Evolutionary conservation across 1,140 invertebrate genomes (phyloP), one percentile per base, ranked within the genome.

Genomic region (Aphis craccivora): DNA sequence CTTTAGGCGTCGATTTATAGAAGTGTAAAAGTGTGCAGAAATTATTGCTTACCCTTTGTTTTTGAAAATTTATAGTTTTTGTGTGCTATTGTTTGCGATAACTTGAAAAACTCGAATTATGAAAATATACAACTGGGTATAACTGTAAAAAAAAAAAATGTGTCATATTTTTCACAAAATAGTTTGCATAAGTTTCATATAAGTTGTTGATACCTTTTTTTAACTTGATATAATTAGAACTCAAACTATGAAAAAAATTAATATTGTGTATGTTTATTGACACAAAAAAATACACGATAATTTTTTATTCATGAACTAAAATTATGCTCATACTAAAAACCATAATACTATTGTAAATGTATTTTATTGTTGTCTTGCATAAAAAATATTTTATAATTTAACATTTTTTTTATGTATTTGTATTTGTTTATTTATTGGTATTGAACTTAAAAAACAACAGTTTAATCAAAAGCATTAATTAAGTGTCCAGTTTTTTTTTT

Each of bases 1-100:
- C 89, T 90, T 90, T 67, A 67, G 37, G 89, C 9, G 53, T 90
- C 89, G 89, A 92, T 92, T 92, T 92, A 92, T 83, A 91, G n/a
- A 83, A 76, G 67, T 76, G 40, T 81, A 40, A 76, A 91, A 91
- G 60, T 48, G 60, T 25, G 20, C 22, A 51, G 20, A 92, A 67
- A 92, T 92, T 92, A 92, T 92, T 83, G 67, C 67, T 91, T n/a
- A 83, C 45, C 20, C 76, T 83, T 83, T 92, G 67, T 92, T 92
- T 83, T 92, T 81, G 43, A 51, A 92, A 83, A 92, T 45, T 83
- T 92, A 35, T 92, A 81, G 45, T 48, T 92, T 22, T 92, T 67
- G 37, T 45, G 20, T 45, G n/a, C n/a, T 89, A 89, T 25, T 18
- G 53, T 90, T n/a, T 67, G 55, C 51, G 43, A 92, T 30, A 45